Evolutionary conservation across 2,797 vertebrate genomes (phyloP).

Genomic region (Nannoperca australis): DNA sequence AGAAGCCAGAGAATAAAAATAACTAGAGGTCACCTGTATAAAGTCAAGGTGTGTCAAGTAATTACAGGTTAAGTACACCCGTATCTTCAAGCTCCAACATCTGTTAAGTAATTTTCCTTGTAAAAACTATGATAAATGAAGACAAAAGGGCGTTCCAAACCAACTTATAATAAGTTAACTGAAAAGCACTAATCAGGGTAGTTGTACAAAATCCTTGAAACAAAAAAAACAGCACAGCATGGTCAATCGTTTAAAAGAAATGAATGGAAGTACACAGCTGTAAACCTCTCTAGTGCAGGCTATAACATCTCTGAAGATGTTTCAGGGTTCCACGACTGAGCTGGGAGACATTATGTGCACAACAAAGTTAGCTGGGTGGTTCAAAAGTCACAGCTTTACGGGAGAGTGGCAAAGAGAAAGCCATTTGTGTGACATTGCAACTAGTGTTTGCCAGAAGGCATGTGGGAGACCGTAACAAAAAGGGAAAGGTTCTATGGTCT

Average conservation of each 20-base stretch:
- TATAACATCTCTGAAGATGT: neutral
- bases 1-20: neutral
- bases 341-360: neutral
- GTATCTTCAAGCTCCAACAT: neutral
- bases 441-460: neutral
- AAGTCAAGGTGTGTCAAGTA: neutral
- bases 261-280: neutral
- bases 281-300: neutral
- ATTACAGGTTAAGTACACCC: neutral
- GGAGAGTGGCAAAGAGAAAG: slow-evolving; percentile 3
- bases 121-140: neutral
- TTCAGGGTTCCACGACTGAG: neutral
- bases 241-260: neutral
- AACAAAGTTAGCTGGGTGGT: neutral
- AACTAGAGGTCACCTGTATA: neutral
- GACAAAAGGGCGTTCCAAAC: neutral
- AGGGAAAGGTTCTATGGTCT: neutral
- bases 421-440: slow-evolving; percentile 5
- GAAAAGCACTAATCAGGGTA: neutral
- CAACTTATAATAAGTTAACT: neutral
- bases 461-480: neutral
- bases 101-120: neutral
- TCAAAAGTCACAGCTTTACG: neutral
- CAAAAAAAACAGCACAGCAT: too few species aligned
- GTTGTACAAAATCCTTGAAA: too few species aligned